Evolutionary conservation across 2,113 vertebrate genomes (phyloP), one percentile per base, ranked within the genome.

Genomic region (Phalacrocorax brasilianus): DNA sequence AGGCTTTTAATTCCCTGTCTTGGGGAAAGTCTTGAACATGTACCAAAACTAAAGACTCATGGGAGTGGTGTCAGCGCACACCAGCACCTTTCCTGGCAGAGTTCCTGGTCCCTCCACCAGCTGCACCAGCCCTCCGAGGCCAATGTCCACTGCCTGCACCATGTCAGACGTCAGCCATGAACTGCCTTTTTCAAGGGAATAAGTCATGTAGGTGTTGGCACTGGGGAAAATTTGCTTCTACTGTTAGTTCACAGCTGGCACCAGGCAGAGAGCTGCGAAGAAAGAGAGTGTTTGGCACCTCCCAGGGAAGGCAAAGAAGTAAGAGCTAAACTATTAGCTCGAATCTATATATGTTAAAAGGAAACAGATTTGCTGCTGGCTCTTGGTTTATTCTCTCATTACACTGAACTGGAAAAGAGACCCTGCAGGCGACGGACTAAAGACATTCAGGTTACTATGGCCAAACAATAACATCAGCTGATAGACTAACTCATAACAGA

Each of bases 391-490:
- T 71, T 94, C 86, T 67, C 63, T 81, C 71, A 3, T 93, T 58
- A 50, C 65, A 49, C 70, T 12, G 27, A 87, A 50, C 47, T 59
- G 89, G 73, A 63, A 84, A 71, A 42, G 83, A 93, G 91, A 95
- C 77, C 70, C 93, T 96, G 91, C 80, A 85, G 95, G 95, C 63
- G 21, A 91, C 1, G 2, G 52, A 1, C 77, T 87, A 8, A 88
- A 91, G 89, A 84, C 93, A 62, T 75, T 42, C 33, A 55, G 70
- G 76, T 89, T 89, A 18, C 68, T 44, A 27, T 81, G 91, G 61
- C 95, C 94, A 87, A 85, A 75, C 68, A 74, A 90, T 95, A 93
- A 89, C 95, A 78, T 96, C 95, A 92, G 88, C 80, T 49, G 80
- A 82, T 56, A 82, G 95, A 89, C 61, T 58, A 89, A 76, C 72